Conservation (phyloP, 2,888 invertebrate species). For the Eumacrocentrus americanus region DNA sequence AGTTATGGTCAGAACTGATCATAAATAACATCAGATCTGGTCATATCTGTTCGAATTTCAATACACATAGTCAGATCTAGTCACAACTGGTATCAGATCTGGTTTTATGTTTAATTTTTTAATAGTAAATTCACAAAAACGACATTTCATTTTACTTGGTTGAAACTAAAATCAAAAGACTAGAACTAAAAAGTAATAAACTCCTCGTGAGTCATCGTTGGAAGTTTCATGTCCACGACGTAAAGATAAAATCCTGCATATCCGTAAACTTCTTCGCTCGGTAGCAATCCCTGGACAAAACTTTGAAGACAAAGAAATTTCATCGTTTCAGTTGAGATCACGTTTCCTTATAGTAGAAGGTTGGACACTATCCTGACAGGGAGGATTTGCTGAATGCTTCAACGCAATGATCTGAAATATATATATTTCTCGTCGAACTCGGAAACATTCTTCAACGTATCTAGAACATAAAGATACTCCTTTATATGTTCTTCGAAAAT, state of each 20-base stretch:
- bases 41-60: no score
- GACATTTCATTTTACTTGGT: no score
- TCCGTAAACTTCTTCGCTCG: not conserved
- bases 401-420: not conserved
- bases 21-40: no score
- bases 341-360: conserved; percentile 4
- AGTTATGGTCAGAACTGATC: no score
- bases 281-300: not conserved
- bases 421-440: conserved; percentile 10
- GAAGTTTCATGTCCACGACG: not conserved
- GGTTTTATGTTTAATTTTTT: no score
- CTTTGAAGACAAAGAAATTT: conserved; percentile 14
- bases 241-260: not conserved
- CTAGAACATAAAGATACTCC: conserved; percentile 2
- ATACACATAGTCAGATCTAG: no score
- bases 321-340: conserved; percentile 7
- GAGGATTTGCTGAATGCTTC: conserved; percentile 18
- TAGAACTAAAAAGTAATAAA: no score
- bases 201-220: not conserved
- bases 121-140: no score
- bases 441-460: conserved; percentile 2
- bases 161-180: no score
- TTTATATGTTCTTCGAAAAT: conserved; percentile 2
- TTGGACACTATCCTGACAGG: conserved; percentile 3
- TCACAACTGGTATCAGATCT: no score